Conservation (phyloP, 1,140 invertebrate genomes). For the Drosophila melanica region DNA sequence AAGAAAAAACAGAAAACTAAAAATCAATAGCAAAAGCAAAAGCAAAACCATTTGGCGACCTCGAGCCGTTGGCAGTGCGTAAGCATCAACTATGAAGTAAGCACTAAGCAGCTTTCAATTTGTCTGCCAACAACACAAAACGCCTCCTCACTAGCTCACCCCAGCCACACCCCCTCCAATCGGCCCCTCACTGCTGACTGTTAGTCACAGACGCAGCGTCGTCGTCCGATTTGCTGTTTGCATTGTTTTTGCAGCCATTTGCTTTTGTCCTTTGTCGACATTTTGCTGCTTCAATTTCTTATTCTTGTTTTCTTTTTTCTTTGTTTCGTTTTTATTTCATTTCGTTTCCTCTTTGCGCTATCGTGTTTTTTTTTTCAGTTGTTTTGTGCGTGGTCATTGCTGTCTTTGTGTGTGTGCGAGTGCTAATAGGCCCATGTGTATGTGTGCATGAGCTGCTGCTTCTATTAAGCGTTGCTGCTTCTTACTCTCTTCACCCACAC, state of each 20-base stretch:
- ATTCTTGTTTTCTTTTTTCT: constrained; percentile 50
- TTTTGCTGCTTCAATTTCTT: constrained; percentile 32
- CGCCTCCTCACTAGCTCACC: background rate
- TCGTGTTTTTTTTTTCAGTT: constrained; percentile 34
- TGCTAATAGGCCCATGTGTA: constrained; percentile 53
- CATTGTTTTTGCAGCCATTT: constrained; percentile 69
- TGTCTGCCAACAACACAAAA: constrained; percentile 39
- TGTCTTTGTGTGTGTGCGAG: constrained; percentile 36
- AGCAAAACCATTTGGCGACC: constrained; percentile 64
- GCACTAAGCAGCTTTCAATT: constrained; percentile 75
- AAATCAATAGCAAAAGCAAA: constrained; percentile 67
- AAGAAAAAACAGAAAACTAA: constrained; percentile 37
- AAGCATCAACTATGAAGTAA: constrained; percentile 77
- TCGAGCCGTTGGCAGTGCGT: constrained; percentile 57
- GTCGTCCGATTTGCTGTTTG: constrained; percentile 50
- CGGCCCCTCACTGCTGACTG: constrained; percentile 49
- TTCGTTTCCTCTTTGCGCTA: constrained; percentile 54
- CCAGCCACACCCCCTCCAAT: background rate
- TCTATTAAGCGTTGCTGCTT: constrained; percentile 21
- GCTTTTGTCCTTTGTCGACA: constrained; percentile 22
- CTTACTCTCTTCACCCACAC: constrained; percentile 6
- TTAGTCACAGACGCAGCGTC: constrained; percentile 78
- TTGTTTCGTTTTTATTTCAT: constrained; percentile 73
- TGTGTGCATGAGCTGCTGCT: constrained; percentile 13
- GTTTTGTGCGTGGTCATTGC: constrained; percentile 51